phyloP scores from a whole-genome alignment of 64 coral and sea anemone genomes.

The Porites australiensis region DNA sequence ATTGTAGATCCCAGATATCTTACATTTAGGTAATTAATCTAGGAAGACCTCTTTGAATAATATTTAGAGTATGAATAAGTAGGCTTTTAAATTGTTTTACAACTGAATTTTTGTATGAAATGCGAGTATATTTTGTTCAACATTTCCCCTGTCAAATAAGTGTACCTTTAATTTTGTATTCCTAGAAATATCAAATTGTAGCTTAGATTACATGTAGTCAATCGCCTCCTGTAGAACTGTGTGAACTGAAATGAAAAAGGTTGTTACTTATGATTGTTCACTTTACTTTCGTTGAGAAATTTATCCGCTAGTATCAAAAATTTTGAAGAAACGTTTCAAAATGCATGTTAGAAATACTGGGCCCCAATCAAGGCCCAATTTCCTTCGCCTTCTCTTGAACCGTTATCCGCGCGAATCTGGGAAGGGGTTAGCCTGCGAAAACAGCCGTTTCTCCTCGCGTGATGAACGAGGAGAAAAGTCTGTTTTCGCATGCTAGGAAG shows the following conservation, averaged over 20 bases:
- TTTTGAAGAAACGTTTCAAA: too few species aligned
- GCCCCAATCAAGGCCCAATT: too few species aligned
- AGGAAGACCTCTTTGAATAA: neutral
- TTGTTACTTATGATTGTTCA: neutral
- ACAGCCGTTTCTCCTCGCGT: too few species aligned
- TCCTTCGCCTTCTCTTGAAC: too few species aligned
- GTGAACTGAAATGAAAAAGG: slow-evolving; percentile 10
- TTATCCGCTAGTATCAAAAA: too few species aligned
- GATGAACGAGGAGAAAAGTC: too few species aligned
- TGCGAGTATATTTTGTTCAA: slow-evolving; percentile 43
- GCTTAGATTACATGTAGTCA: neutral
- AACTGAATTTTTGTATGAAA: slow-evolving; percentile 30
- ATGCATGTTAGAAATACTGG: too few species aligned
- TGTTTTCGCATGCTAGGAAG: too few species aligned
- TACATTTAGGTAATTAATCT: neutral
- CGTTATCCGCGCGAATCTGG: too few species aligned
- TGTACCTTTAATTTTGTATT: slow-evolving; percentile 38
- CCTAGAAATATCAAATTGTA: neutral
- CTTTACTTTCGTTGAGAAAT: neutral
- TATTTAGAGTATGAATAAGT: slow-evolving; percentile 34
- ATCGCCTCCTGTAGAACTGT: neutral
- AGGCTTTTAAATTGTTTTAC: neutral
- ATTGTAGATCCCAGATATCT: neutral
- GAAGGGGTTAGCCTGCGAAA: too few species aligned
- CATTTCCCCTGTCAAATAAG: neutral